phyloP scores from a whole-genome alignment of 2,113 vertebrate species.

The Plotosus lineatus region DNA sequence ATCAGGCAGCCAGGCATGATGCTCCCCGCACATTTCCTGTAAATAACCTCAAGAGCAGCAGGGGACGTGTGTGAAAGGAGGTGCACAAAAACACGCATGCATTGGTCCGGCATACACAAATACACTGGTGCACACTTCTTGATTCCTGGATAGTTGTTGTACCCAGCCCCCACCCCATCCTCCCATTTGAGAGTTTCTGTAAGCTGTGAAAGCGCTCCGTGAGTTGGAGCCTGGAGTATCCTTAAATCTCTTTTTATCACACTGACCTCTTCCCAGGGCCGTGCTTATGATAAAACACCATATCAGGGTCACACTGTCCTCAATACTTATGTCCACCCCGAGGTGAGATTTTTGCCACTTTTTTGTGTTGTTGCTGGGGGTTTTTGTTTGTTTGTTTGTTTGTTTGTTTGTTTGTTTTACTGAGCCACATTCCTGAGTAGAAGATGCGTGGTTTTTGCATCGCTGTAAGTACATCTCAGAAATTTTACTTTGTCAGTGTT shows the following conservation, averaged over 20 bases:
- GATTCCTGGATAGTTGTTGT: slow-evolving; percentile 64
- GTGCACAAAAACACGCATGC: slow-evolving; percentile 51
- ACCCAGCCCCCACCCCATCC: slow-evolving; percentile 52
- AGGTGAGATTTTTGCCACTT: slow-evolving; percentile 37
- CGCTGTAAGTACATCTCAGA: background rate
- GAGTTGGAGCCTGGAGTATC: slow-evolving; percentile 66
- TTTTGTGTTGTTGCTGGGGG: background rate
- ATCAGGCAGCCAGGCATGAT: slow-evolving; percentile 80
- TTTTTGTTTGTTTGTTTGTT: too few relatives aligned
- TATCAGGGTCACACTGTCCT: slow-evolving; percentile 40
- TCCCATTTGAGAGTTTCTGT: slow-evolving; percentile 54
- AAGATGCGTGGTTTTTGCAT: background rate
- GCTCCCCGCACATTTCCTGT: slow-evolving; percentile 80
- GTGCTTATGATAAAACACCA: slow-evolving; percentile 34
- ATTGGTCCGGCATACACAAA: background rate
- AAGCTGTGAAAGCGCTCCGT: slow-evolving; percentile 65
- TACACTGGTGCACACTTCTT: background rate
- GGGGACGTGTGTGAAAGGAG: slow-evolving; percentile 68
- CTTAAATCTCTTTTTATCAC: slow-evolving; percentile 52
- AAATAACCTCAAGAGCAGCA: slow-evolving; percentile 78
- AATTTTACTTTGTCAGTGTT: background rate
- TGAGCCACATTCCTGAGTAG: background rate
- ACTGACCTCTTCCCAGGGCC: slow-evolving; percentile 22
- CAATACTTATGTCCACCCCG: slow-evolving; percentile 17
- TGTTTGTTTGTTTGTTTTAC: too few relatives aligned